Percentiles rank a stretch among this genome's conserved stretches.
Conservation (phyloP, 2,888 invertebrate species). For the Microplitis deprimator region DNA sequence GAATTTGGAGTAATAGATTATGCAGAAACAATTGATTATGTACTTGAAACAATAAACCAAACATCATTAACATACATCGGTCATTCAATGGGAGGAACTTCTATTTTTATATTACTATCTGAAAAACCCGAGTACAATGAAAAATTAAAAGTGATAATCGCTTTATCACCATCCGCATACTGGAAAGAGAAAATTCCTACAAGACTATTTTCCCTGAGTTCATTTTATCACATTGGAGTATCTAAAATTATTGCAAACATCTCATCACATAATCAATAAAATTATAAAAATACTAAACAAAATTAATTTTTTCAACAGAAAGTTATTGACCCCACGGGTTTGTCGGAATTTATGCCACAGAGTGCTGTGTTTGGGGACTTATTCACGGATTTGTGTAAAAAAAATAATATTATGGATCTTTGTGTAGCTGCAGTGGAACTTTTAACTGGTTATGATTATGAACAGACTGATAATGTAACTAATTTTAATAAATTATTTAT, state of each 20-base stretch:
- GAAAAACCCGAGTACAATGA: slow-evolving; percentile 78
- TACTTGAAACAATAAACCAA: slow-evolving; percentile 73
- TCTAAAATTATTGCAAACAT: background rate
- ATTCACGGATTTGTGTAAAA: slow-evolving; percentile 3
- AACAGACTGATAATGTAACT: slow-evolving; percentile 5
- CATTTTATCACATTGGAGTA: background rate
- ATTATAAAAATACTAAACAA: background rate
- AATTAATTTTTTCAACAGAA: background rate
- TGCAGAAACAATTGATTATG: slow-evolving; percentile 85
- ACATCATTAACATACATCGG: slow-evolving; percentile 82
- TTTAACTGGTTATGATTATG: background rate
- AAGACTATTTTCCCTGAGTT: background rate
- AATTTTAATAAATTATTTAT: background rate
- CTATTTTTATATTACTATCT: slow-evolving; percentile 79
- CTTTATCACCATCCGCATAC: slow-evolving; percentile 47
- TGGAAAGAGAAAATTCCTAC: slow-evolving; percentile 33
- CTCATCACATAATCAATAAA: background rate
- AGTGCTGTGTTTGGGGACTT: background rate
- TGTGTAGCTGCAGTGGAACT: background rate
- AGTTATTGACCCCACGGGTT: slow-evolving; percentile 20
- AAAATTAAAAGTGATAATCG: slow-evolving; percentile 77
- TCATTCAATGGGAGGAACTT: slow-evolving; percentile 90
- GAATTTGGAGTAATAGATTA: slow-evolving; percentile 88
- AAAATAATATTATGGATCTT: slow-evolving; percentile 14
- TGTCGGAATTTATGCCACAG: slow-evolving; percentile 22